Evolutionary conservation across 2,113 vertebrate species (phyloP).

Genomic region (Balaeniceps rex): DNA sequence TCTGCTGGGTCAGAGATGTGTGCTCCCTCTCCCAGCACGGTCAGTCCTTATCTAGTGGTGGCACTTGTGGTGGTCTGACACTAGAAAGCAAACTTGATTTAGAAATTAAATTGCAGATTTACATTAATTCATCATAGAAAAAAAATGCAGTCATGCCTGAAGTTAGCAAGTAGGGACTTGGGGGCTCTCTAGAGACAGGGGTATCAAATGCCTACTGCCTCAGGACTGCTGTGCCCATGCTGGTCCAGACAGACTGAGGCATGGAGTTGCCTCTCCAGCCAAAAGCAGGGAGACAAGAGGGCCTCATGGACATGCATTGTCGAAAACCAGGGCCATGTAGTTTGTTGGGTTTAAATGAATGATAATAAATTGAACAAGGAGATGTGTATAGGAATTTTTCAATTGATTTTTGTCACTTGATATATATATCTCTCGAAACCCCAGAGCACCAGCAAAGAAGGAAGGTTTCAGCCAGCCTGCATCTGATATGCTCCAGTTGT

Average conservation of each 20-base stretch:
- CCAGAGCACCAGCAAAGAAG: background rate
- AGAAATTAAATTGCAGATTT: background rate
- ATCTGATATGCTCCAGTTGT: background rate
- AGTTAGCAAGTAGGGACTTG: background rate
- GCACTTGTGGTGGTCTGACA: too few relatives aligned
- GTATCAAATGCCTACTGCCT: background rate
- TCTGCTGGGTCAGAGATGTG: background rate
- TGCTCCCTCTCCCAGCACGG: background rate
- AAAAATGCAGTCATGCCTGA: background rate
- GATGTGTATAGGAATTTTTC: background rate
- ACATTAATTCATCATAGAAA: background rate
- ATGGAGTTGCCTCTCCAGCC: background rate
- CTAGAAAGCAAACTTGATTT: background rate
- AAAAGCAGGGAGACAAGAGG: background rate
- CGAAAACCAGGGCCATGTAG: background rate
- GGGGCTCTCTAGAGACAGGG: background rate
- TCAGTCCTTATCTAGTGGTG: background rate
- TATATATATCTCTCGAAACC: background rate
- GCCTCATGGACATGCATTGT: accelerated
- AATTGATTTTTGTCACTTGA: background rate
- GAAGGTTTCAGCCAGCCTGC: background rate
- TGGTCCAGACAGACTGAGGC: background rate
- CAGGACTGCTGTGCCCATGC: background rate
- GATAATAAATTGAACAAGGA: background rate
- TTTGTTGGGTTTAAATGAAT: background rate